Percentiles rank a stretch among this genome's conserved stretches.
These are phyloP conservation scores for Chrysogorgia sp. DNA, from an alignment of 92 coral and sea anemone species.

Conservation along the genomic window DNA sequence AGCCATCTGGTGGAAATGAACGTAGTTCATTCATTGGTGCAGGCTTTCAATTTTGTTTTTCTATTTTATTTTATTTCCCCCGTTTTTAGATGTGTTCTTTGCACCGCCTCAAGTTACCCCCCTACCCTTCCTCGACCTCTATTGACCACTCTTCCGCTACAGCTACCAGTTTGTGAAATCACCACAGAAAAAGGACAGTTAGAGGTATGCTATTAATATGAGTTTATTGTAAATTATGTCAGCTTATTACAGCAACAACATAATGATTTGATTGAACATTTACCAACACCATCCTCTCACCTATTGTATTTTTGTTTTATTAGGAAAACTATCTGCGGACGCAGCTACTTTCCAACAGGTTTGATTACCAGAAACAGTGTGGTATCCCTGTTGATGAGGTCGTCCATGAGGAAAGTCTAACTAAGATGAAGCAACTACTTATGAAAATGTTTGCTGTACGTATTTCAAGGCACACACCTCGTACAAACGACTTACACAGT, in stretches of 20 bases:
- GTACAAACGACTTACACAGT: background rate
- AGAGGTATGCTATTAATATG: conserved; percentile 60
- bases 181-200: conserved; percentile 89
- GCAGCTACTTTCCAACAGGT: conserved; percentile 59
- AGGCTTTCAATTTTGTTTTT: too few relatives aligned
- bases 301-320: background rate
- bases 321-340: conserved; percentile 85
- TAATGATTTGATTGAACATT: background rate
- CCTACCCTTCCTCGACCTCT: conserved; percentile 96
- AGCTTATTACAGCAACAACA: background rate
- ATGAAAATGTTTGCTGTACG: conserved; percentile 97
- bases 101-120: conserved; percentile 86
- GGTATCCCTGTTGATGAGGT: conserved; percentile 59
- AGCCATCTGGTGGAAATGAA: too few relatives aligned
- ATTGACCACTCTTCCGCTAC: conserved; percentile 79
- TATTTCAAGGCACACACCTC: too few relatives aligned
- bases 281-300: background rate
- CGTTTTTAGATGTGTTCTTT: conserved; percentile 83
- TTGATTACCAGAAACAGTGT: conserved; percentile 52
- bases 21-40: too few relatives aligned
- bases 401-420: conserved; percentile 66
- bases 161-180: conserved; percentile 90
- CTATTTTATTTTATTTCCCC: background rate
- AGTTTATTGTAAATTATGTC: background rate
- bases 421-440: conserved; percentile 72